Base-by-base conservation (phyloP, 2,797 vertebrate genomes). In the Acanthurus leucopareius region DNA sequence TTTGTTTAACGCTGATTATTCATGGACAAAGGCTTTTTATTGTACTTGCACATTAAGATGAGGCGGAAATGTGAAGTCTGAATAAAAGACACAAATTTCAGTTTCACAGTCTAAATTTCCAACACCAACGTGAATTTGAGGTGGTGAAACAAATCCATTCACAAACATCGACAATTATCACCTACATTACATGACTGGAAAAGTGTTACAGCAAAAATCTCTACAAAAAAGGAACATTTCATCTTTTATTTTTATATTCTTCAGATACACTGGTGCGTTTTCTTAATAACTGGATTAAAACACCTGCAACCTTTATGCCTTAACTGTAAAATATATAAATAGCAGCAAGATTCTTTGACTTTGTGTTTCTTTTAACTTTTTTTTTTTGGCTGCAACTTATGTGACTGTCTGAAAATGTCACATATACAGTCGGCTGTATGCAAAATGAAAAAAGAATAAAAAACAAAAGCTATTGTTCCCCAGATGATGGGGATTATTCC, bases 401-500 rank as follows among this genome's bases (percentile, higher is more conserved):
- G 75, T 87, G 72, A 75, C 66, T 83, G 83, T 86, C 83, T 81
- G 45, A 44, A 42, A 54, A 49, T 25, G 17, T 74, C 63, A 72
- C 49, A 61, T 77, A 19, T 48, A 42, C 44, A 11, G 40, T 60
- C 11, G 5, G 69, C 78, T 72, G 59, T 49, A 74, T 75, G 73
- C 77, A 44, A 73, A 77, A 70, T 28, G 28, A 47, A 22, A 48
- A 28, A 69, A 54, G 22, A 59, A 47, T 28, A 49, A 52, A 53
- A 73, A 58, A 48, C 28, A 68, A 59, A 10, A 40, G 14, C 35
- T 69, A 14, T 59, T 65, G 65, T 47, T 78, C 61, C 75, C 15
- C 16, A 59, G 69, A 84, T 47, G 49, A 79, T 69, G 63, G 74
- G 77, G 70, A 82, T 86, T 82, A 77, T 70, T 85, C 67, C 59